Evolutionary conservation across 2,888 invertebrate species (phyloP), one percentile per base, ranked within the genome.

Genomic region (Parnassius apollo): DNA sequence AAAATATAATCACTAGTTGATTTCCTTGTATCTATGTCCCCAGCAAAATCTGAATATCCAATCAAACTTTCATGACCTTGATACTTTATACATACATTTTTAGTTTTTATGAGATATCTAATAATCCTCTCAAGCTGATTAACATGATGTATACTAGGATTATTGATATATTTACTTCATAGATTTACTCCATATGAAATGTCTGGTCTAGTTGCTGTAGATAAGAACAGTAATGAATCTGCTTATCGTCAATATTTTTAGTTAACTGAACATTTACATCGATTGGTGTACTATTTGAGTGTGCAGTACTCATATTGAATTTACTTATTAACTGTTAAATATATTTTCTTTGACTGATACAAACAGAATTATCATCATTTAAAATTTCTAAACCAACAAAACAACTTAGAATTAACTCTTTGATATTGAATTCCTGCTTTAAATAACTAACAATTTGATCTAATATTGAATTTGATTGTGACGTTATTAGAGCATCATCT

Each of bases 1-100:
- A 72, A 73, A 13, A 74, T 69, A 51, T 73, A 74, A 9, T 72
- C 73, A 3, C 69, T 68, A 42, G 66, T 73, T 9, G 73, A 74
- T 46, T 70, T 74, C 7, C 73, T 52, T 9, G 71, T 66, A 56
- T 75, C 71, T 9, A 72, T 1, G 65, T 46, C 46, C 46, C 46
- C 46, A 46, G 46, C 46, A 46, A 46, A 46, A 46, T 46, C 46
- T n/a, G 72, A 72, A 62, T 73, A 73, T 0, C 71, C 72, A 53
- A 64, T 57, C 0, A 74, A 35, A 59, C 59, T 64, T 48, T n/a
- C 52, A 50, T 57, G 66, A n/a, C 61, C 65, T 63, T 63, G 11
- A 68, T 72, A 72, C 3, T 18, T 51, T 42, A 74, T 72, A 68
- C 64, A 71, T 8, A 71, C 25, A 67, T 72, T 44, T 66, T 71